phyloP scores from a whole-genome alignment of 2,888 invertebrate species.

The Drosophila nr. medialis region DNA sequence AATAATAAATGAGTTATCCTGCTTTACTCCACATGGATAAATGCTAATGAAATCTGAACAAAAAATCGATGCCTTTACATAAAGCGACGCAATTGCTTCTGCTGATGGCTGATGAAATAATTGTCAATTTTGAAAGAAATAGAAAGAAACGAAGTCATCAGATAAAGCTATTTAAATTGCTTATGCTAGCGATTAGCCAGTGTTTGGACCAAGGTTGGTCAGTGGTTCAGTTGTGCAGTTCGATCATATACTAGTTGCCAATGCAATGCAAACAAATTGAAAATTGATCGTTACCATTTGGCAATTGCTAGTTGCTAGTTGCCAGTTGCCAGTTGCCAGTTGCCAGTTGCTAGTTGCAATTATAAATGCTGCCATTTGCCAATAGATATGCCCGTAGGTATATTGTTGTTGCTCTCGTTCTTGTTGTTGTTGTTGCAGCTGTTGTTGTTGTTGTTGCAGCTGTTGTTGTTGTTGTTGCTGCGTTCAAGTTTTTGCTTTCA shows the following conservation, averaged over 20 bases:
- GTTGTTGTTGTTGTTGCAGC: conserved; percentile 19
- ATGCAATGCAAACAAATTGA: conserved; percentile 64
- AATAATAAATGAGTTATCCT: neutral
- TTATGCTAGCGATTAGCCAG: conserved; percentile 14
- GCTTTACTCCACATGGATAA: neutral
- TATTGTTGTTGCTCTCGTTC: conserved; percentile 14
- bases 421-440: conserved; percentile 17
- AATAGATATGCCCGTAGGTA: conserved; percentile 36
- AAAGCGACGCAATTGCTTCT: neutral
- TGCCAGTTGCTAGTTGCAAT: conserved; percentile 69
- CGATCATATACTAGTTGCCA: conserved; percentile 48
- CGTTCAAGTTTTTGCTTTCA: conserved; percentile 56
- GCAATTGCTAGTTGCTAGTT: conserved; percentile 37
- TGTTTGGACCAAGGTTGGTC: neutral
- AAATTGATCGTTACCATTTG: conserved; percentile 57
- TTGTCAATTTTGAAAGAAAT: neutral
- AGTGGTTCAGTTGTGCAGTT: conserved; percentile 39
- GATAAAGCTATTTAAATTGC: conserved; percentile 47
- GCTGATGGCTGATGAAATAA: neutral
- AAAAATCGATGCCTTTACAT: neutral
- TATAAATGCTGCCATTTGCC: conserved; percentile 65
- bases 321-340: conserved; percentile 65
- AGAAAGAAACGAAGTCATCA: neutral
- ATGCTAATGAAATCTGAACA: neutral
- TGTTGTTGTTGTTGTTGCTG: conserved; percentile 29